Evolutionary conservation across 2,888 invertebrate genomes (phyloP).

Genomic region (Eutolmus rufibarbis): DNA sequence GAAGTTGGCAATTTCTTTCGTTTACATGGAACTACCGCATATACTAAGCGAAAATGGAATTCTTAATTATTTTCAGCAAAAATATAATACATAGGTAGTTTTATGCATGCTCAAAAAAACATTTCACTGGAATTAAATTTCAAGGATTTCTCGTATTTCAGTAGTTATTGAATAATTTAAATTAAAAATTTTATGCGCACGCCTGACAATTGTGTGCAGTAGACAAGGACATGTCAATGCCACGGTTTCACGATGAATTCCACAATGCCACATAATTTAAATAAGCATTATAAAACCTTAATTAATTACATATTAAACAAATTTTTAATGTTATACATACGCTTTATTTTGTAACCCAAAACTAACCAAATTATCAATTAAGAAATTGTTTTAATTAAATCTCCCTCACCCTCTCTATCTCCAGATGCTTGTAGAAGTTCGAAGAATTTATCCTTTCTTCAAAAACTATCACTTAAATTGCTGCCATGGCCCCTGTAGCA

Average conservation of each 20-base stretch:
- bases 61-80: not conserved
- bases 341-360: too few species aligned
- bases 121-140: not conserved
- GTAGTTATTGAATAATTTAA: not conserved
- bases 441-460: too few species aligned
- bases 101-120: not conserved
- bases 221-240: not conserved
- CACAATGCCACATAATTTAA: not conserved
- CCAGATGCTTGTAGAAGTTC: too few species aligned
- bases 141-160: not conserved
- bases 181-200: not conserved
- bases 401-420: too few species aligned
- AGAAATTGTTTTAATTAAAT: too few species aligned
- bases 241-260: not conserved
- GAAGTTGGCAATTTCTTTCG: not conserved
- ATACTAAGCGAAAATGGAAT: not conserved
- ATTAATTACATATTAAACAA: too few species aligned
- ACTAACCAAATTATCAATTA: too few species aligned
- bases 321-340: too few species aligned
- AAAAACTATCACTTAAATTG: too few species aligned
- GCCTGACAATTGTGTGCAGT: not conserved
- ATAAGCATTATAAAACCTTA: too few species aligned
- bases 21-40: not conserved
- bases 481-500: too few species aligned
- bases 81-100: too few species aligned